Evolutionary conservation across 2,113 vertebrate genomes (phyloP).

Genomic region (Galbula dea): DNA sequence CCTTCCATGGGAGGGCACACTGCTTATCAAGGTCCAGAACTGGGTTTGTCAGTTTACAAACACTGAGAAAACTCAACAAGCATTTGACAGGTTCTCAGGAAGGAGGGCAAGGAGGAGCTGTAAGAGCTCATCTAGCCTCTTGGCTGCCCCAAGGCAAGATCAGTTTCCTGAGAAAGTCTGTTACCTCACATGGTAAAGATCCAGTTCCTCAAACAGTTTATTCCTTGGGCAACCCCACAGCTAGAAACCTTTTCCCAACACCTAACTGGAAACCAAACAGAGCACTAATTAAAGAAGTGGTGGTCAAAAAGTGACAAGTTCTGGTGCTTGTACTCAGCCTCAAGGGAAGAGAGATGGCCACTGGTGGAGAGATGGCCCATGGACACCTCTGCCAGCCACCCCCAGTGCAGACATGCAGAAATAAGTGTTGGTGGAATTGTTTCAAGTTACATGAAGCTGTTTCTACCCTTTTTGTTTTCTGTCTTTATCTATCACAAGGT

Average conservation of each 20-base stretch:
- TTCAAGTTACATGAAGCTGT: neutral
- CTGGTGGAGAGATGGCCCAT: neutral
- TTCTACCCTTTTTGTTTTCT: neutral
- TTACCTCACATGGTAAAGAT: too few relatives aligned
- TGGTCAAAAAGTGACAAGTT: neutral
- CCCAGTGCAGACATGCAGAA: neutral
- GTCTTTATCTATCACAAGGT: neutral
- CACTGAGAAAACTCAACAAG: neutral
- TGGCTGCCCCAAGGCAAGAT: neutral
- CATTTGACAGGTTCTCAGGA: neutral
- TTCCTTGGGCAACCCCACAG: neutral
- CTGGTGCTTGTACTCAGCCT: neutral
- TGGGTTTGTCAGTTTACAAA: neutral
- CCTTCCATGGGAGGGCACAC: neutral
- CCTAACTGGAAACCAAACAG: neutral
- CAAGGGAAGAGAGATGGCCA: neutral
- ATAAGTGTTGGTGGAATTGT: neutral
- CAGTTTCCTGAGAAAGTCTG: neutral
- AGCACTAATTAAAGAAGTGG: neutral
- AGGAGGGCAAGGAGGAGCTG: neutral
- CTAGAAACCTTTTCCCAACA: neutral
- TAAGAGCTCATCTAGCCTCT: neutral
- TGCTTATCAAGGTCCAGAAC: neutral
- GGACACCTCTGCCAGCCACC: neutral
- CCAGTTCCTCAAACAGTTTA: neutral